These are phyloP conservation scores for Megaustenia siamemsis DNA, from an alignment of 2,888 invertebrate genomes.

Conservation along the genomic window DNA sequence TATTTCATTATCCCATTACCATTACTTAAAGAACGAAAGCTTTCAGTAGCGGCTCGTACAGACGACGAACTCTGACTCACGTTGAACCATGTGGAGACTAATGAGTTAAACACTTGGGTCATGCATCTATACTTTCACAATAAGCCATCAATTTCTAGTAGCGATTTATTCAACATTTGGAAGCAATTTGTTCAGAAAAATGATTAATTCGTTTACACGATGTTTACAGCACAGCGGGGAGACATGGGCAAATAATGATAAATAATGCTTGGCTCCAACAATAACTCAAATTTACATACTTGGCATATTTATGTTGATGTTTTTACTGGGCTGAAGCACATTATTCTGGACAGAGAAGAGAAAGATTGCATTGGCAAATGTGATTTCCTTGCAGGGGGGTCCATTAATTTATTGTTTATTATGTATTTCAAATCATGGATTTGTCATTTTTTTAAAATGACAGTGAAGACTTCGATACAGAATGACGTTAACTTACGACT, in stretches of 20 bases:
- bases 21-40: too few species aligned
- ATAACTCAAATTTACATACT: conserved; percentile 23
- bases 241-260: conserved; percentile 6
- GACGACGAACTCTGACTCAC: too few species aligned
- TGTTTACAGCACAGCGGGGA: neutral
- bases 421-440: too few species aligned
- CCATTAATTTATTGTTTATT: neutral
- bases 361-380: neutral
- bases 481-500: too few species aligned
- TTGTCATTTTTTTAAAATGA: too few species aligned
- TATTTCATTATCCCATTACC: too few species aligned
- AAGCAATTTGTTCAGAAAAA: conserved; percentile 6
- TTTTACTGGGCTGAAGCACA: neutral
- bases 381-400: neutral
- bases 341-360: neutral
- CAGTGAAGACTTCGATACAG: too few species aligned
- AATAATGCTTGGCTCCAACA: neutral
- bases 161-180: neutral
- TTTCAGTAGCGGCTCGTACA: too few species aligned
- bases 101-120: too few species aligned
- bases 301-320: conserved; percentile 25
- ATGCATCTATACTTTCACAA: neutral
- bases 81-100: too few species aligned
- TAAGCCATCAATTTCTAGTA: neutral
- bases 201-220: neutral